Evolutionary conservation across 2,797 vertebrate species (phyloP).

Genomic region (Siniperca undulata): DNA sequence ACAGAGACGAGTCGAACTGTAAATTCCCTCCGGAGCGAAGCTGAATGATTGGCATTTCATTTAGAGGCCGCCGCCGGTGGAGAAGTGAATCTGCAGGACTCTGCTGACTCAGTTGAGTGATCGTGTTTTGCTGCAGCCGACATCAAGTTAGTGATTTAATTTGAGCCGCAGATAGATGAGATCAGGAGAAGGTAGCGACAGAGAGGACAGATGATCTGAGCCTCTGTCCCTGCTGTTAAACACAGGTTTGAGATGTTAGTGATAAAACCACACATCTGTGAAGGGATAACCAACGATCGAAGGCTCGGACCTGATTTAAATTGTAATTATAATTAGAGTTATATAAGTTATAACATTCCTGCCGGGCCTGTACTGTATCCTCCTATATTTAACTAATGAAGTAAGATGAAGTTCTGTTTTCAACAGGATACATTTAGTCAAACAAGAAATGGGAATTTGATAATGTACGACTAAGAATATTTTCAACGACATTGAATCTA

Average conservation of each 20-base stretch:
- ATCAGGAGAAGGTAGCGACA: background rate
- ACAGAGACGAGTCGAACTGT: constrained; percentile 12
- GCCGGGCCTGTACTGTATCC: background rate
- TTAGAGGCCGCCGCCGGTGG: constrained; percentile 23
- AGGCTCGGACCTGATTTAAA: background rate
- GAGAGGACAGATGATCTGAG: constrained; percentile 29
- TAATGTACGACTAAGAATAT: too few relatives aligned
- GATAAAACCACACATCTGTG: constrained; percentile 14
- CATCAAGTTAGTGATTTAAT: constrained; percentile 55
- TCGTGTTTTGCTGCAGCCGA: constrained; percentile 42
- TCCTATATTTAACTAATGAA: background rate
- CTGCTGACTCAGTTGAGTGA: constrained; percentile 59
- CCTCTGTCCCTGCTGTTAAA: constrained; percentile 4
- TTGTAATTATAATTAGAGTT: background rate
- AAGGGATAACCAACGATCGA: background rate
- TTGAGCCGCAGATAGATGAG: constrained; percentile 42
- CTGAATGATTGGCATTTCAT: constrained; percentile 66
- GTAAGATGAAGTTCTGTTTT: background rate
- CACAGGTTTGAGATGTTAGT: constrained; percentile 3
- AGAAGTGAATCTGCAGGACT: constrained; percentile 37
- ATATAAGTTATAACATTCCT: background rate
- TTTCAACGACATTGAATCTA: too few relatives aligned
- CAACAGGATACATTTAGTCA: background rate
- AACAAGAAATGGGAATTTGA: too few relatives aligned
- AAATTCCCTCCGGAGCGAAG: constrained; percentile 21